Base-by-base conservation (phyloP, 1,140 invertebrate species). In the Drosophila varians region DNA sequence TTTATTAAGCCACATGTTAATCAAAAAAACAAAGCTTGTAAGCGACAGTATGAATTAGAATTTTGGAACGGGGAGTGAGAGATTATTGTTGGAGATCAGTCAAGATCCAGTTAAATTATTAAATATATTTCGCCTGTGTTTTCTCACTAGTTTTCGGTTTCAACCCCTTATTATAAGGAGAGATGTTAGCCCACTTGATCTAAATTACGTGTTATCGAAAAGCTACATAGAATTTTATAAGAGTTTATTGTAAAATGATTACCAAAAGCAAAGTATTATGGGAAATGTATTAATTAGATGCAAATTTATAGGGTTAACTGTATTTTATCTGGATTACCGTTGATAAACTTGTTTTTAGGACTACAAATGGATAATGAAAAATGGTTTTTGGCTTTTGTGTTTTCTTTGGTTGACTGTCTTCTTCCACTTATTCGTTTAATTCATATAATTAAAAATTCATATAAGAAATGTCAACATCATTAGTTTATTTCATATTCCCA, bases 1-100 rank as follows among this genome's bases (percentile, higher is more conserved):
- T 78, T 75, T 83, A 79, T 71, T 64, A 75, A 55, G 42, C 55
- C 42, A 60, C 54, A 58, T 56, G 74, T 69, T 75, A 28, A 64
- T 36, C 9, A 43, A 52, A 28, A 52, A 21, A 12, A 28, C 14
- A n/a, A 46, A 25, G 52, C 53, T 71, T 70, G 23, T 34, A 48
- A 54, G 55, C 46, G 26, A 48, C 60, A 18, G 48, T 42, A 53
- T 52, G 57, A 7, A 61, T 47, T 54, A 53, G 43, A 71, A 47
- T 60, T 61, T 42, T 14, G 45, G 45, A 72, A 61, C 26, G 25
- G 45, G 55, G 56, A 72, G 68, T 72, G 69, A 66, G 55, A 69
- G 25, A 47, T 47, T 40, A 55, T 31, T 42, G 12, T 55, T 69
- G 34, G 25, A 53, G 34, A 53, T 45, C 36, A 21, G 40, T 21